phyloP scores from a whole-genome alignment of 2,113 vertebrate species.

The Ardeotis arabs region DNA sequence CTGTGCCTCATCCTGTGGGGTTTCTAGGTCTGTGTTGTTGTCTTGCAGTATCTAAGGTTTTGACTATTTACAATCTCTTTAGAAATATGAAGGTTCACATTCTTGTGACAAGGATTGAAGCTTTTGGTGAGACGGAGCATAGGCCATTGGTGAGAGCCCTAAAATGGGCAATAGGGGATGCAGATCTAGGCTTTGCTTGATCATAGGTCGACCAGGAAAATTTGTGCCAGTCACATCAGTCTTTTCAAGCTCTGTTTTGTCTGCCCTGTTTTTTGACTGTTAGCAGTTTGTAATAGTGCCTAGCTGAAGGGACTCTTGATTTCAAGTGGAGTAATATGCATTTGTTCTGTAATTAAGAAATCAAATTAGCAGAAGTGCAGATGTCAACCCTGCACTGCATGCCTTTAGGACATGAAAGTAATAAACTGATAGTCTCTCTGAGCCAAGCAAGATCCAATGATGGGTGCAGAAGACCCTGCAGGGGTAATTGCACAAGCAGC shows the following conservation, averaged over 20 bases:
- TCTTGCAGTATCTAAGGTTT: neutral
- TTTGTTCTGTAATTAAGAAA: conserved; percentile 62
- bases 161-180: neutral
- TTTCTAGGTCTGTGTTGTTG: neutral
- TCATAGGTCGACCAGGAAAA: neutral
- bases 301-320: neutral
- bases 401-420: conserved; percentile 43
- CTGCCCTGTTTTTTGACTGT: neutral
- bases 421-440: neutral
- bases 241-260: neutral
- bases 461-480: neutral
- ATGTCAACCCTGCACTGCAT: conserved; percentile 16
- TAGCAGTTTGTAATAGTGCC: neutral
- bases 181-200: neutral
- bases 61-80: neutral
- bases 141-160: neutral
- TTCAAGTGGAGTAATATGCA: neutral
- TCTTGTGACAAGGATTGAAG: neutral
- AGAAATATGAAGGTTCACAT: neutral
- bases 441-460: neutral
- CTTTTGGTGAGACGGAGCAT: neutral
- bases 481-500: neutral
- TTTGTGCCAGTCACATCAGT: neutral
- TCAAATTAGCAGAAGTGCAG: neutral
- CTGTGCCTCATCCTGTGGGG: neutral